phyloP scores from a whole-genome alignment of 2,797 vertebrate genomes.

The Yasuhikotakia modesta region DNA sequence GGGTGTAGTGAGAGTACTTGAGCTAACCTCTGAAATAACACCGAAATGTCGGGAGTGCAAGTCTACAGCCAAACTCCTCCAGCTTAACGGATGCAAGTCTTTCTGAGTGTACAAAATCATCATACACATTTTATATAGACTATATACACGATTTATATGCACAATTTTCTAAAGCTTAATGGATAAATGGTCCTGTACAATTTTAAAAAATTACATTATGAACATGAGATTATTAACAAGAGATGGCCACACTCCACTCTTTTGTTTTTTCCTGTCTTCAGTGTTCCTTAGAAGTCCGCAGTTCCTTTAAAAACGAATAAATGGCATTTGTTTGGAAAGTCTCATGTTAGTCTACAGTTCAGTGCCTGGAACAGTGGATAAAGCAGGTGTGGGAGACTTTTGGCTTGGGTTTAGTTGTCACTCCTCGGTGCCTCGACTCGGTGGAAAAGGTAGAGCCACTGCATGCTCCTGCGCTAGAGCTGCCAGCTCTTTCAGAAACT shows the following conservation, averaged over 20 bases:
- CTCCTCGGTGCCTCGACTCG: slow-evolving; percentile 80
- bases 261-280: slow-evolving; percentile 16
- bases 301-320: background rate
- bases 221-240: slow-evolving; percentile 53
- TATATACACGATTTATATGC: slow-evolving; percentile 69
- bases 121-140: slow-evolving; percentile 73
- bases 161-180: slow-evolving; percentile 67
- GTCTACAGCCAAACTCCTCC: slow-evolving; percentile 62
- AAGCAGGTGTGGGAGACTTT: background rate
- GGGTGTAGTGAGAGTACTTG: slow-evolving; percentile 18
- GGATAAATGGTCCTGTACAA: slow-evolving; percentile 56
- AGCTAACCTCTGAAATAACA: slow-evolving; percentile 46
- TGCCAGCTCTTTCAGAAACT: slow-evolving; percentile 96
- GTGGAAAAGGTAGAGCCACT: slow-evolving; percentile 86
- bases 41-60: slow-evolving; percentile 55
- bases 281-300: slow-evolving; percentile 7
- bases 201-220: slow-evolving; percentile 40
- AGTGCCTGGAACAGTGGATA: slow-evolving; percentile 37
- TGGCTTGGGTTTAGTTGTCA: slow-evolving; percentile 49
- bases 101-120: slow-evolving; percentile 63
- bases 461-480: slow-evolving; percentile 93
- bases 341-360: slow-evolving; percentile 16
- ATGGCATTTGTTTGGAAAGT: background rate
- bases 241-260: slow-evolving; percentile 13
- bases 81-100: slow-evolving; percentile 59